Evolutionary conservation across 2,113 vertebrate genomes (phyloP).

Genomic region (Ranitomeya imitator): DNA sequence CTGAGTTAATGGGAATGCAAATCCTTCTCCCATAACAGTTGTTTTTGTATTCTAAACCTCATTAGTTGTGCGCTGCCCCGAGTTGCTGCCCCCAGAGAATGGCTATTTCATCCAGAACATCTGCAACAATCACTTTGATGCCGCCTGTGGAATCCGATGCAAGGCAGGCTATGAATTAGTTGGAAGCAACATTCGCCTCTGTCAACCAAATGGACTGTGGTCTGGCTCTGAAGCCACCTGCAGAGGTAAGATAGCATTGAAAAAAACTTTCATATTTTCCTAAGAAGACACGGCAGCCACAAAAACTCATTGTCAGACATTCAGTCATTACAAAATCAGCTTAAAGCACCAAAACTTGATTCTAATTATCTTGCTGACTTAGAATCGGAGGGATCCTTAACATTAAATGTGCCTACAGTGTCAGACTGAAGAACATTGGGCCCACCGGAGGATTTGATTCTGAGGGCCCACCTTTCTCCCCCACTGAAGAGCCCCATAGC

Average conservation of each 20-base stretch:
- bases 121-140: conserved; percentile 92
- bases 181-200: conserved; percentile 88
- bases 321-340: conserved; percentile 26
- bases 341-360: conserved; percentile 36
- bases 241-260: conserved; percentile 75
- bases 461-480: no score
- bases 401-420: conserved; percentile 7
- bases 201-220: conserved; percentile 88
- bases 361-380: conserved; percentile 44
- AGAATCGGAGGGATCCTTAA: background rate
- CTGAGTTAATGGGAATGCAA: conserved; percentile 21
- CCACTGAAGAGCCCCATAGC: no score
- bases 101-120: conserved; percentile 92
- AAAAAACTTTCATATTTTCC: conserved; percentile 29
- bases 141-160: conserved; percentile 91
- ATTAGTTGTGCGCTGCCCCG: conserved; percentile 85
- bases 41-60: conserved; percentile 55
- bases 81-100: conserved; percentile 84
- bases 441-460: no score
- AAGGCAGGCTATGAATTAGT: conserved; percentile 87
- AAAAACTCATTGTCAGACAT: conserved; percentile 20
- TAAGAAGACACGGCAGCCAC: background rate
- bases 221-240: conserved; percentile 84
- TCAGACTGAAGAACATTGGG: no score
- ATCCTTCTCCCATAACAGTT: conserved; percentile 41